Evolutionary conservation across 2,888 invertebrate species (phyloP).

Genomic region (Eretmocerus hayati): DNA sequence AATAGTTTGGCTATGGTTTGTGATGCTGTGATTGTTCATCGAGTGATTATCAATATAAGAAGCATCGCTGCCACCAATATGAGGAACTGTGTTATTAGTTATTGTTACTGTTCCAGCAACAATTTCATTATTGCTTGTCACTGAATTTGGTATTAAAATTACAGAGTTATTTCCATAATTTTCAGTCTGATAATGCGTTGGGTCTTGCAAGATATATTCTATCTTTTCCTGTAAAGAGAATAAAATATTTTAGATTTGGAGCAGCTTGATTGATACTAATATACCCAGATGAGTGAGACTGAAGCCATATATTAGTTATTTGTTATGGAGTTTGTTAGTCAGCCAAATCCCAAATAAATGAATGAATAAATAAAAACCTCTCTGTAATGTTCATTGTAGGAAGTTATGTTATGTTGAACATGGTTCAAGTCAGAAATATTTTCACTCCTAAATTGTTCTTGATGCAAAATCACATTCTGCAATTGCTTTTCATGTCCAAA

Average conservation of each 20-base stretch:
- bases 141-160: slow-evolving; percentile 1
- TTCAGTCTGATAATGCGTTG: slow-evolving; percentile 6
- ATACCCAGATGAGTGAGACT: neutral
- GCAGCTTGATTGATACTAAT: neutral
- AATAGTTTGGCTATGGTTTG: slow-evolving; percentile 6
- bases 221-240: slow-evolving; percentile 7
- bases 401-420: slow-evolving; percentile 6
- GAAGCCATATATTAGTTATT: neutral
- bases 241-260: neutral
- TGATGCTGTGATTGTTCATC: neutral
- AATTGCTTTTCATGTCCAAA: slow-evolving; percentile 8
- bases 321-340: no score
- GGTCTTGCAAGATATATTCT: slow-evolving; percentile 7
- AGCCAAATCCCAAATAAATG: no score
- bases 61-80: slow-evolving; percentile 3
- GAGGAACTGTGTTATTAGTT: slow-evolving; percentile 6
- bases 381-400: slow-evolving; percentile 4
- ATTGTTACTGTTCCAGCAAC: slow-evolving; percentile 5
- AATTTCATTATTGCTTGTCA: slow-evolving; percentile 4
- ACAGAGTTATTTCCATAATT: slow-evolving; percentile 5
- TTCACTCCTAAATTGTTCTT: slow-evolving; percentile 7
- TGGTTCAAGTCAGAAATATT: slow-evolving; percentile 9
- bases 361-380: slow-evolving; percentile 17
- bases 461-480: slow-evolving; percentile 5
- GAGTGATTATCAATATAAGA: slow-evolving; percentile 5